Evolutionary conservation across 2,888 invertebrate species (phyloP), one percentile per base, ranked within the genome.

Genomic region (Drosophila basisetae): DNA sequence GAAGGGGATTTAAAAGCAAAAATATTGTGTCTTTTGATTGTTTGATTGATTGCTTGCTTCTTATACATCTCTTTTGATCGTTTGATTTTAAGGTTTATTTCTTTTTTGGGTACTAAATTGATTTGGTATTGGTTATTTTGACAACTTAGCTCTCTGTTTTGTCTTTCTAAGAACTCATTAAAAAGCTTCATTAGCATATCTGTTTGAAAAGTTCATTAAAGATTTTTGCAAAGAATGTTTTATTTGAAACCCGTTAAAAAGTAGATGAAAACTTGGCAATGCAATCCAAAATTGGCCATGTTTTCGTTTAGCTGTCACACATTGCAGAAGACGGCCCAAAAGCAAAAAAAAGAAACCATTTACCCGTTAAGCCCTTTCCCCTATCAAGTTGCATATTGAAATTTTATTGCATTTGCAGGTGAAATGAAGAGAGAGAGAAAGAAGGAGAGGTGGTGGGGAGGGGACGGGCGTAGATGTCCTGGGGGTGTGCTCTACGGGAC

Each of bases 251-350:
- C 11, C 64, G 61, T 62, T 28, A 28, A 37, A 52, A 76, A 50
- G 63, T n/a, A 35, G 22, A 58, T 54, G 47, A 60, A 68, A 66
- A 61, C 56, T 68, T 64, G 58, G 63, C 74, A 68, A 22, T 58
- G 56, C 59, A 28, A 65, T 80, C 71, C 68, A 74, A 83, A 76
- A 83, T 76, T 82, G 82, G 73, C 72, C 62, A 62, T 86, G 87
- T 84, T 85, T 86, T 81, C 86, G 73, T 83, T 85, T 77, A 61
- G 82, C 74, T 83, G 86, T 83, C 89, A 81, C 87, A 83, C 73
- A 63, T 52, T 61, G 73, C 67, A 28, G 35, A 55, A 56, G 73
- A 55, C n/a, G 43, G 43, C 25, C 63, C 58, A 54, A 62, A 59
- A 13, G 53, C 53, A 16, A 37, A 25, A 18, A 47, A 28, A 28